Base-by-base conservation (phyloP, 2,888 invertebrate genomes). In the Abscondita cerata region DNA sequence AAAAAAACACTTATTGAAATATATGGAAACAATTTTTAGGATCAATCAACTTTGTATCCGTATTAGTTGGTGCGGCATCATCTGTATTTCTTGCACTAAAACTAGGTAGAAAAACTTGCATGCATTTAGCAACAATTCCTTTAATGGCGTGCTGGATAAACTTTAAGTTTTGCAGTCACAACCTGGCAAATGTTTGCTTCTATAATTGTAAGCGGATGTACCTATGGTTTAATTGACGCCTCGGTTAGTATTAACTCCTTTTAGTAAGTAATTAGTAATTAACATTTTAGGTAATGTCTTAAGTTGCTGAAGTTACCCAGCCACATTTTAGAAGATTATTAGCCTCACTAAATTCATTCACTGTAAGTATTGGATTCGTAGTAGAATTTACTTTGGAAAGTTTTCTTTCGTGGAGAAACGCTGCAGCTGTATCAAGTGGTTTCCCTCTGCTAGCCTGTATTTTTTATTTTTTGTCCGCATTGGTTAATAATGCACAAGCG, bases 281-380 rank as follows among this genome's bases (percentile, higher is more conserved):
- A 25, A 25, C 8, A 9, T 16, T 44, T 75, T 72, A 90, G 89
- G 89, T 92, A 33, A 79, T 92, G 70, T 92, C 92, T 0, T 93
- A 93, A 76, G 92, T 93, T n/a, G 92, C 92, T 5, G 93, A 93
- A 81, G 87, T 93, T 52, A 91, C 92, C 0, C 89, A 92, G 76
- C 92, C 93, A 0, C 88, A 90, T 72, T 83, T 92, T 36, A 85
- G 93, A 20, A 93, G 93, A 1, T 84, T 88, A 68, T 81, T 91
- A 1, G 83, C 91, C 0, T 91, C 92, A 6, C 87, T 91, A 16
- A 89, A 91, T 63, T 87, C 90, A 0, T 86, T 90, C 80, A 85
- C 89, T 68, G 88, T 92, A 67, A 91, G 92, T 62, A 79, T 88
- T 1, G 93, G 93, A 0, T 85, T 91, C 13, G 88, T 92, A 73